Evolutionary conservation across 1,140 invertebrate genomes (phyloP).

Genomic region (Onthophagus taurus): DNA sequence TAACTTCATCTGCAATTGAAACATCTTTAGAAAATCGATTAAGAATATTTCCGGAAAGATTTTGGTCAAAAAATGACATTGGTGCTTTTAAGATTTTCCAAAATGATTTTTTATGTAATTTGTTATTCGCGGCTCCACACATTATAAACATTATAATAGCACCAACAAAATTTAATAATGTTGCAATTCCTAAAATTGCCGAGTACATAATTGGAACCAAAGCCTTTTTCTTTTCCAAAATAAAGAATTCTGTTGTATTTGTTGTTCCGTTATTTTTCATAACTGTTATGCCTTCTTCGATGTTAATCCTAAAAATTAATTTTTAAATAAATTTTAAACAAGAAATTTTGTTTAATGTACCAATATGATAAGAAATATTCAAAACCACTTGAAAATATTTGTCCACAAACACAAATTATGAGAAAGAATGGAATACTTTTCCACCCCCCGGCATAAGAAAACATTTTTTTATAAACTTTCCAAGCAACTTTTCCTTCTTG

Average conservation of each 20-base stretch:
- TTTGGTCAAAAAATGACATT: slow-evolving; percentile 29
- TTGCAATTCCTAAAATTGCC: neutral
- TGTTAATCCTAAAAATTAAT: slow-evolving; percentile 11
- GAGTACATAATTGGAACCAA: slow-evolving; percentile 1
- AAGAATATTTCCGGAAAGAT: slow-evolving; percentile 30
- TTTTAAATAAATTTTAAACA: slow-evolving; percentile 5
- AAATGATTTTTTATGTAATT: slow-evolving; percentile 25
- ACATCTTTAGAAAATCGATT: slow-evolving; percentile 30
- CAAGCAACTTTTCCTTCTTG: slow-evolving; percentile 11
- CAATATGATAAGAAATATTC: slow-evolving; percentile 70
- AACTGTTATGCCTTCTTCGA: slow-evolving; percentile 6
- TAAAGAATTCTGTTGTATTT: slow-evolving; percentile 4
- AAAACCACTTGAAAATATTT: slow-evolving; percentile 53
- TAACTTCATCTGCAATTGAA: slow-evolving; percentile 23
- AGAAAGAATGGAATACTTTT: slow-evolving; percentile 1
- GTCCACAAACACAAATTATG: slow-evolving; percentile 49
- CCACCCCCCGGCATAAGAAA: slow-evolving; percentile 11
- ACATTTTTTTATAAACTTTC: slow-evolving; percentile 13
- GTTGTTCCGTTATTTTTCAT: slow-evolving; percentile 2
- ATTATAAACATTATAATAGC: slow-evolving; percentile 4
- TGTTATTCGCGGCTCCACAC: slow-evolving; percentile 2
- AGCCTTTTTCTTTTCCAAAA: neutral
- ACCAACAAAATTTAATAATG: neutral
- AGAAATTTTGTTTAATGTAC: slow-evolving; percentile 35
- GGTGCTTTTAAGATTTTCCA: slow-evolving; percentile 22